Evolutionary conservation across 1,140 invertebrate genomes (phyloP).

Genomic region (Micrasema longulum): DNA sequence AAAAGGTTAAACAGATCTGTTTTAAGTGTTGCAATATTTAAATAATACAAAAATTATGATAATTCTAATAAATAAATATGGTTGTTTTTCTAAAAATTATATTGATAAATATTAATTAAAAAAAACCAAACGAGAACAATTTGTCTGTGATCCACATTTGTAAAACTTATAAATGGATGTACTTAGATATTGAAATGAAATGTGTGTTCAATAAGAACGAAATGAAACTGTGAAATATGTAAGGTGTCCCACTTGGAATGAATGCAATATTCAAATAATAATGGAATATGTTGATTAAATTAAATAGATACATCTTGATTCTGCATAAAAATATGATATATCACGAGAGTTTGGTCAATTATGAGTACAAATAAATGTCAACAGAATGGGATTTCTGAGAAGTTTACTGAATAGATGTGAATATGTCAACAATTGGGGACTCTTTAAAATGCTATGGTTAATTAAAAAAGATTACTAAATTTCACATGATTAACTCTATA

Average conservation of each 20-base stretch:
- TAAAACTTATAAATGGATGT: slow-evolving; percentile 48
- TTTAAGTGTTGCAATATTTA: slow-evolving; percentile 53
- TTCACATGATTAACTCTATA: no score
- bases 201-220: slow-evolving; percentile 1
- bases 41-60: slow-evolving; percentile 49
- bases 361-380: slow-evolving; percentile 43
- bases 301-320: not conserved
- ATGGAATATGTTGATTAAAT: not conserved
- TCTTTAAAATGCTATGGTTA: no score
- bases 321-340: no score
- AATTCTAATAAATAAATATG: slow-evolving; percentile 42
- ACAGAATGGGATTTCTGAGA: no score
- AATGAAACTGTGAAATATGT: slow-evolving; percentile 10
- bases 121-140: slow-evolving; percentile 50
- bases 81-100: slow-evolving; percentile 53
- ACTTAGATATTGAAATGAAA: slow-evolving; percentile 38
- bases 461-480: no score
- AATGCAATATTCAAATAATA: slow-evolving; percentile 25
- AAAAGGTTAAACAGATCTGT: slow-evolving; percentile 50
- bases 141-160: slow-evolving; percentile 53
- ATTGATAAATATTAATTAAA: slow-evolving; percentile 44
- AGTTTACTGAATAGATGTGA: no score
- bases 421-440: no score
- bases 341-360: slow-evolving; percentile 31
- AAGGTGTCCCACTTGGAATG: slow-evolving; percentile 32